These are phyloP conservation scores for Gallirallus australis DNA, from an alignment of 2,797 vertebrate species.

Conservation along the genomic window DNA sequence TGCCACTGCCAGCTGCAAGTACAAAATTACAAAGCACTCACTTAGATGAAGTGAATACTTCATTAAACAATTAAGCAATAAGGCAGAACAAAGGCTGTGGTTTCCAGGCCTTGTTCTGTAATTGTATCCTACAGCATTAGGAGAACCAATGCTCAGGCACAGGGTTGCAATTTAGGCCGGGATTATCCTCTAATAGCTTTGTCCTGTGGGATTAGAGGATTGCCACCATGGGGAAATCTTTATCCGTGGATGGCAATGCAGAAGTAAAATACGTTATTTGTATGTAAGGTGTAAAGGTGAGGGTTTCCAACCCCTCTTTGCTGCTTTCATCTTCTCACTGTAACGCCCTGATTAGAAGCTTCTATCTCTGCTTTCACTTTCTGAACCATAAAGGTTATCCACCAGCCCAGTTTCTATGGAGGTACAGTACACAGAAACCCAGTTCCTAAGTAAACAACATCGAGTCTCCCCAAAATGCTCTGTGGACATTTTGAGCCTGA, in stretches of 20 bases:
- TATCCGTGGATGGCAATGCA: background rate
- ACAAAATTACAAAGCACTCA: constrained; percentile 63
- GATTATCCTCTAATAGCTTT: constrained; percentile 61
- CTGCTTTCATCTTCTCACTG: background rate
- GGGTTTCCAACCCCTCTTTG: background rate
- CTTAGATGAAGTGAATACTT: constrained; percentile 68
- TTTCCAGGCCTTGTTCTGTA: constrained; percentile 59
- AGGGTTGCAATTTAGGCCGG: constrained; percentile 17
- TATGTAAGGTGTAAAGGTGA: background rate
- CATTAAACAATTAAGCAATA: constrained; percentile 76
- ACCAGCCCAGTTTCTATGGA: background rate
- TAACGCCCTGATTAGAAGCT: background rate
- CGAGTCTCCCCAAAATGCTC: background rate
- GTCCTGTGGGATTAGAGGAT: constrained; percentile 6
- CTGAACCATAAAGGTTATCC: background rate
- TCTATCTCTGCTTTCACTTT: constrained; percentile 4
- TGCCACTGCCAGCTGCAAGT: constrained; percentile 47
- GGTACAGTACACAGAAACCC: background rate
- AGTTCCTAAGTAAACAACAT: background rate
- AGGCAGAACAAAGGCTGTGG: constrained; percentile 67
- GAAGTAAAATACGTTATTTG: background rate
- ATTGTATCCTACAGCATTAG: constrained; percentile 56
- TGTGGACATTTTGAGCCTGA: background rate
- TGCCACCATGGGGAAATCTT: background rate
- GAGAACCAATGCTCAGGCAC: background rate